Conservation (phyloP, 2,797 vertebrate genomes). For the Lacerta agilis region DNA sequence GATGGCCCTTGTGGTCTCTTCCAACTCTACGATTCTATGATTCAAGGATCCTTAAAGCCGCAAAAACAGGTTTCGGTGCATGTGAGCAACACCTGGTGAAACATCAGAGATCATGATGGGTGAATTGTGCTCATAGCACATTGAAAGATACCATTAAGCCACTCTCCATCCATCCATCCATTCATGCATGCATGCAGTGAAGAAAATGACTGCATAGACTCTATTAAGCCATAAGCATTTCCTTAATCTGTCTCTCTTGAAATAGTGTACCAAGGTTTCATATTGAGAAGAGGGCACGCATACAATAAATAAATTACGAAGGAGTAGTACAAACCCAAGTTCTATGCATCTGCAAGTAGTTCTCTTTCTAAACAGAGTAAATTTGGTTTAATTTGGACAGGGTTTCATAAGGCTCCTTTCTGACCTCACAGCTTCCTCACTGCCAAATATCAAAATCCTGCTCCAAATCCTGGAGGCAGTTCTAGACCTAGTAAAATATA, state of each 20-base stretch:
- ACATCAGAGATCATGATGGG: background rate
- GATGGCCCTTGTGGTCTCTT: too few relatives aligned
- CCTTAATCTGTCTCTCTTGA: background rate
- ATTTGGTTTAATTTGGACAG: background rate
- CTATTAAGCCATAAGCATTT: background rate
- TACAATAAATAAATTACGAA: slow-evolving; percentile 9
- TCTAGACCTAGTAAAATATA: fast-evolving
- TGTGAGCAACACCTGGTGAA: background rate
- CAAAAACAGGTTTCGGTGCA: background rate
- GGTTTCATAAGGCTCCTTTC: slow-evolving; percentile 18
- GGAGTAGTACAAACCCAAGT: slow-evolving; percentile 38
- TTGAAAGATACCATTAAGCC: background rate
- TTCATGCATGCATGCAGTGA: too few relatives aligned
- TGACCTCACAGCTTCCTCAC: background rate
- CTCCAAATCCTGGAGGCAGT: background rate
- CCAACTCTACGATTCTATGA: too few relatives aligned
- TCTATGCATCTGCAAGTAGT: background rate
- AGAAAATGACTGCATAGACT: background rate
- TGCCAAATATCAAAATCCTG: background rate
- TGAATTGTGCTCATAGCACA: background rate
- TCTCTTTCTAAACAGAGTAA: slow-evolving; percentile 27
- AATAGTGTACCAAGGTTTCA: background rate
- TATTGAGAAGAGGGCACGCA: background rate
- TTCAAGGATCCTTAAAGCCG: background rate
- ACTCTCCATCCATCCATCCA: background rate